Percentiles rank a stretch among this genome's conserved stretches.
Evolutionary conservation across 1,140 invertebrate genomes (phyloP).

Genomic region (Trachymyrmex cornetzi): DNA sequence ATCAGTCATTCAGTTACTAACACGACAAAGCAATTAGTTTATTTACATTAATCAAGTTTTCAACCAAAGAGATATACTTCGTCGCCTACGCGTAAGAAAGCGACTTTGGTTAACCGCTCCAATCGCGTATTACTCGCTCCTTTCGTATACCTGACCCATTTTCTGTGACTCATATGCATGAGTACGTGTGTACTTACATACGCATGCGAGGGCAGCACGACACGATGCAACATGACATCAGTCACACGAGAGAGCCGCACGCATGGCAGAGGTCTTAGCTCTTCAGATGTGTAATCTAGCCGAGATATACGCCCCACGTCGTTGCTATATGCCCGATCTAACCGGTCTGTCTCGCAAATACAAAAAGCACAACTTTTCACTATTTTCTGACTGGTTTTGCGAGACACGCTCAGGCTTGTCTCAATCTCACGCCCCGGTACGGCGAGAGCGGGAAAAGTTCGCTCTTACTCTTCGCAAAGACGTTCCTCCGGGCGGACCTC

Average conservation of each 20-base stretch:
- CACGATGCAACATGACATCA: neutral
- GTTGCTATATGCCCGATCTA: too few species aligned
- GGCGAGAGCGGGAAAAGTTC: slow-evolving; percentile 70
- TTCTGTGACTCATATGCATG: slow-evolving; percentile 40
- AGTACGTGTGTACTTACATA: neutral
- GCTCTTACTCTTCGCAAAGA: slow-evolving; percentile 72
- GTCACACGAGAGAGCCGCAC: slow-evolving; percentile 9
- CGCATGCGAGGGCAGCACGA: neutral
- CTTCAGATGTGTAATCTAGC: neutral
- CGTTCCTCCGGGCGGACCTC: slow-evolving; percentile 27
- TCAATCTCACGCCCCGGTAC: slow-evolving; percentile 67
- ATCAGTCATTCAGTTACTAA: neutral
- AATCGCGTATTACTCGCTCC: slow-evolving; percentile 37
- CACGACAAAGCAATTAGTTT: neutral
- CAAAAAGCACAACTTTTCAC: slow-evolving; percentile 76
- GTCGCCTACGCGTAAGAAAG: slow-evolving; percentile 59
- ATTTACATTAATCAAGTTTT: neutral
- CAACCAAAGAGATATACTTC: neutral
- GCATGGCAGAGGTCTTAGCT: neutral
- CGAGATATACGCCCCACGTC: neutral
- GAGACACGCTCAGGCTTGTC: slow-evolving; percentile 71
- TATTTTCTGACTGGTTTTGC: slow-evolving; percentile 77
- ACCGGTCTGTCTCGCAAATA: neutral
- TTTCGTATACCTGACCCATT: slow-evolving; percentile 63
- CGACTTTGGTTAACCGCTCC: neutral